These are phyloP conservation scores for Drosophila sechellia DNA, from an alignment of 1,140 invertebrate genomes.

Conservation along the genomic window DNA sequence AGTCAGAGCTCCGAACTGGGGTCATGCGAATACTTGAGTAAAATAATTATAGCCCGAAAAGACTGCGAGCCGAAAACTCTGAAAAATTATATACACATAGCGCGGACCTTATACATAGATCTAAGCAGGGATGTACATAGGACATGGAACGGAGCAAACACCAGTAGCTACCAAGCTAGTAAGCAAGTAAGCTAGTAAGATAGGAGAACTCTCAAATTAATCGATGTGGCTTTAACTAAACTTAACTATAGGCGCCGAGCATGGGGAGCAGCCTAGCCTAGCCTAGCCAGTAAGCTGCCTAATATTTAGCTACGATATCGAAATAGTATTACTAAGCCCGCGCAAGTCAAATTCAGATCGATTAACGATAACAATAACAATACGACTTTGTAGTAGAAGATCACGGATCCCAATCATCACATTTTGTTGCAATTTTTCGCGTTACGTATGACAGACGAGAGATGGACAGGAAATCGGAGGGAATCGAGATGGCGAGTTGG, in stretches of 20 bases:
- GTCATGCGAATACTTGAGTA: conserved; percentile 59
- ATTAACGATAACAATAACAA: conserved; percentile 52
- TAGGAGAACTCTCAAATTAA: conserved; percentile 60
- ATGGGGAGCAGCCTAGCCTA: conserved; percentile 10
- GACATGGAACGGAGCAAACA: conserved; percentile 37
- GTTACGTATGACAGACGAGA: conserved; percentile 58
- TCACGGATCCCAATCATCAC: conserved; percentile 48
- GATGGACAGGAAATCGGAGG: background rate
- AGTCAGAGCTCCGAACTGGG: conserved; percentile 55
- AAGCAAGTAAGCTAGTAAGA: background rate
- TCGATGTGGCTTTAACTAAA: conserved; percentile 83
- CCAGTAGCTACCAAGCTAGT: conserved; percentile 20
- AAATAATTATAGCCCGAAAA: conserved; percentile 78
- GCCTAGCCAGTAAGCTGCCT: conserved; percentile 49
- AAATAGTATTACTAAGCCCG: conserved; percentile 40
- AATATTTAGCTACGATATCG: conserved; percentile 45
- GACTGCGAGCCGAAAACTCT: conserved; percentile 83
- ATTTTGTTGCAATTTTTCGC: conserved; percentile 77
- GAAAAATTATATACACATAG: conserved; percentile 66
- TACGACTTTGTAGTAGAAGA: conserved; percentile 34
- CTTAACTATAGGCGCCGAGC: conserved; percentile 34
- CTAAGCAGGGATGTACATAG: conserved; percentile 38
- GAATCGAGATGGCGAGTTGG: conserved; percentile 20
- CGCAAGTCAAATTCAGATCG: conserved; percentile 75
- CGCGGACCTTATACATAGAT: conserved; percentile 47